phyloP scores from a whole-genome alignment of 2,113 vertebrate genomes.

The Aleadryas rufinucha region DNA sequence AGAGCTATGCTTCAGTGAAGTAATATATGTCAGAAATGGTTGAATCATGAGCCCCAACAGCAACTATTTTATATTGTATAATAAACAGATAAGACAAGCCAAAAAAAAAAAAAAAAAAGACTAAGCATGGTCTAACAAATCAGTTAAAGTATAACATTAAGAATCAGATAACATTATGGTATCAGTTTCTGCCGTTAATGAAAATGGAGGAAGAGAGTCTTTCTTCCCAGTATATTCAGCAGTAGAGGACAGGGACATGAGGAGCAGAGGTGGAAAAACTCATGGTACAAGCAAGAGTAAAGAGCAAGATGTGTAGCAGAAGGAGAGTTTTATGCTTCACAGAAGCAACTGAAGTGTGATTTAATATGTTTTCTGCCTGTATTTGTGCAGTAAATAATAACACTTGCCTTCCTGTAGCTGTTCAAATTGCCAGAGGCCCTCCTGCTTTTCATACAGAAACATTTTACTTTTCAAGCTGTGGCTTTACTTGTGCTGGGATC shows the following conservation, averaged over 20 bases:
- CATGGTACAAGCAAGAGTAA: not conserved
- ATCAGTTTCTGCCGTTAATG: not conserved
- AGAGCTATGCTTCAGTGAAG: not conserved
- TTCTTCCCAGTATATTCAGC: not conserved
- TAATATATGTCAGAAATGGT: not conserved
- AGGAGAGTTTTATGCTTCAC: not conserved
- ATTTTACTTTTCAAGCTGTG: not conserved
- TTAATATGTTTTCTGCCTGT: not conserved
- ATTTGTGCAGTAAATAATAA: slow-evolving; percentile 31
- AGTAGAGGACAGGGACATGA: not conserved
- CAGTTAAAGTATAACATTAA: not conserved
- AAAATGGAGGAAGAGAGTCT: not conserved
- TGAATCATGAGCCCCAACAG: not conserved
- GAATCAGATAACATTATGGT: not conserved
- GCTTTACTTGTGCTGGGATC: not conserved
- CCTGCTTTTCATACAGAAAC: not conserved
- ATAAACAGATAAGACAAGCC: slow-evolving; percentile 13
- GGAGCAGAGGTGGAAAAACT: not conserved
- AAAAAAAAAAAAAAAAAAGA: not conserved
- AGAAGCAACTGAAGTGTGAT: not conserved
- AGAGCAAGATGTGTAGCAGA: not conserved
- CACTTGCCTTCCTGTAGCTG: not conserved
- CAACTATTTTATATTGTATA: not conserved
- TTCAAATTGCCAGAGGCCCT: not conserved
- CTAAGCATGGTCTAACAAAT: not conserved